Evolutionary conservation across 2,113 vertebrate species (phyloP).

Genomic region (Azemiops feae): DNA sequence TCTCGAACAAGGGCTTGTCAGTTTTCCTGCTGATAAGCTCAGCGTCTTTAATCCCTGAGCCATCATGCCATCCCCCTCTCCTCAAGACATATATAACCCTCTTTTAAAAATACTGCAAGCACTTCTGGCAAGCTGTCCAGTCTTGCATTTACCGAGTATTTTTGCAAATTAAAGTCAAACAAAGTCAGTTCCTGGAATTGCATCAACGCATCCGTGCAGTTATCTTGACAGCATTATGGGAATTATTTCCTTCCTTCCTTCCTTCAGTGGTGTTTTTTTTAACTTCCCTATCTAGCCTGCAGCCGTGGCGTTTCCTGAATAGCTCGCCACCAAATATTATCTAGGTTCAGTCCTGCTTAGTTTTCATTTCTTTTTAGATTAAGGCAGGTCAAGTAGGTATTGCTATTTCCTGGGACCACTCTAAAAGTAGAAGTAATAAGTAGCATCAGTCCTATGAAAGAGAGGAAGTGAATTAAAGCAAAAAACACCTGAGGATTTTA

Average conservation of each 20-base stretch:
- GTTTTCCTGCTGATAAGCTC: too few species aligned
- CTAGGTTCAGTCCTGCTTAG: not conserved
- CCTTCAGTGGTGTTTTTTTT: not conserved
- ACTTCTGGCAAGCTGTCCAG: not conserved
- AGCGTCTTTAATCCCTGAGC: too few species aligned
- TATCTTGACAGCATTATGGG: not conserved
- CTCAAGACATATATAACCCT: not conserved
- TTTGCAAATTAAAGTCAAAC: not conserved
- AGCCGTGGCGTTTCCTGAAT: not conserved
- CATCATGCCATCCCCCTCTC: too few species aligned
- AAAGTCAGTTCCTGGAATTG: not conserved
- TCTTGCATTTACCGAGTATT: not conserved
- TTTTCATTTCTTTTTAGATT: not conserved
- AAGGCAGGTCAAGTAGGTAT: not conserved
- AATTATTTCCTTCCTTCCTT: not conserved
- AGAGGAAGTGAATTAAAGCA: not conserved
- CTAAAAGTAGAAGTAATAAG: not conserved
- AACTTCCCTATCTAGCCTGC: not conserved
- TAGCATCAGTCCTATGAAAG: too few species aligned
- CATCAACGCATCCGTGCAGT: not conserved
- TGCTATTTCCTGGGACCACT: too few species aligned
- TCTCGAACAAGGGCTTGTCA: too few species aligned
- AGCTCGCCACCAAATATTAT: not conserved
- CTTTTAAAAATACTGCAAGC: not conserved
- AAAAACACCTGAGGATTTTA: not conserved